These are phyloP conservation scores for Ciona savignyi DNA, from an alignment of 23 tunicate species.

Conservation along the genomic window DNA sequence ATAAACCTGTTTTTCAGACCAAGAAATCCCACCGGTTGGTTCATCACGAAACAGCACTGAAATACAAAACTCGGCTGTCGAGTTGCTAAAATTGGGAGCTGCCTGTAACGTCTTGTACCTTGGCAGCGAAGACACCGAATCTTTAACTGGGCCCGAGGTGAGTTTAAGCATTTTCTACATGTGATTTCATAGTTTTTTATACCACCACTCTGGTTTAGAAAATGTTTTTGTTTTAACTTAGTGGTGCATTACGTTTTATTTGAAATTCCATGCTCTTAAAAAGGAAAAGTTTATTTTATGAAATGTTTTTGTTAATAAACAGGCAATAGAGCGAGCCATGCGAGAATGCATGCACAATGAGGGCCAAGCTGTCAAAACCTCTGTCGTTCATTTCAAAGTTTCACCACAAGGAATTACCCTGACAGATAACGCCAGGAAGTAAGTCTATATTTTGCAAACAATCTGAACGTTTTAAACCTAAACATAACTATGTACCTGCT, in stretches of 20 bases:
- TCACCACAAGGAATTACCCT: conserved; percentile 89
- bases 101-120: conserved; percentile 86
- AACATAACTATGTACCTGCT: not conserved
- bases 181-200: not conserved
- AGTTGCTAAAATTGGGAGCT: conserved; percentile 69
- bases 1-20: conserved; percentile 30
- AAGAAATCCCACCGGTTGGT: conserved; percentile 31
- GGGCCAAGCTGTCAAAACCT: conserved; percentile 47
- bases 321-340: conserved; percentile 94
- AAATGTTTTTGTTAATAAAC: conserved; percentile 1
- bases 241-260: no score
- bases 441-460: conserved; percentile 13
- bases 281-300: no score
- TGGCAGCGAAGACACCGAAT: conserved; percentile 72
- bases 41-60: conserved; percentile 23
- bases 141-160: conserved; percentile 88
- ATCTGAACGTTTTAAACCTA: not conserved
- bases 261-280: no score
- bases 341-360: conserved; percentile 34
- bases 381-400: conserved; percentile 92
- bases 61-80: conserved; percentile 48
- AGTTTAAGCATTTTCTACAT: not conserved
- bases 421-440: conserved; percentile 94
- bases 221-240: no score
- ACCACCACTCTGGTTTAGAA: not conserved